Evolutionary conservation across 2,888 invertebrate genomes (phyloP), one percentile per base, ranked within the genome.

Genomic region (Epirrhoe alternata): DNA sequence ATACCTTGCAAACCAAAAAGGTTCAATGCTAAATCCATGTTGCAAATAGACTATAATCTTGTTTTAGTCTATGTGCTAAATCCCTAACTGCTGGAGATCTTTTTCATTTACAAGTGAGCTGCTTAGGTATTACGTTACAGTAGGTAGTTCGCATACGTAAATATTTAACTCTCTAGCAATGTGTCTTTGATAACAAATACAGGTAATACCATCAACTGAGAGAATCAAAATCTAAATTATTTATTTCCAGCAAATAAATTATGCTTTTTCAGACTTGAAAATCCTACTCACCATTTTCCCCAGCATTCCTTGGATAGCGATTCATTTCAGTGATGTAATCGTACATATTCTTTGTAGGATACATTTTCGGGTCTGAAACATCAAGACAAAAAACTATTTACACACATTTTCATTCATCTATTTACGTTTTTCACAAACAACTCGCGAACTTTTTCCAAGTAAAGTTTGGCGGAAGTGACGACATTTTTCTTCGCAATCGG

Each of bases 321-420:
- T 85, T 82, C 45, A 88, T 81, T 77, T 90, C 90, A 38, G 67
- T 76, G 77, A 83, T 80, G 64, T 84, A 87, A 64, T 88, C 79
- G 14, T 76, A 61, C 76, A 79, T 78, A 69, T 75, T 81, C 74
- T 84, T 88, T 2, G 83, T 77, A 16, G 88, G 86, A 70, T 83
- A 85, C 90, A 90, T 90, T 66, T 73, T 78, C 6, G 30, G 63
- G 61, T 72, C 79, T 81, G 79, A 72, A 79, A 79, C 72, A 67
- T 64, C 30, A 74, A 69, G 53, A 78, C 42, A 69, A 42, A 70
- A 62, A 63, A 69, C 51, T 70, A 64, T 69, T 72, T 58, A 61
- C 45, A 57, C 42, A 57, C 61, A 70, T 60, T 61, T 74, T 66
- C 12, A 53, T 8, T 45, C 3, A 7, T 61, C 8, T 73, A 70